Evolutionary conservation across 2,797 vertebrate genomes (phyloP).

Genomic region (Uromys caudimaculatus): DNA sequence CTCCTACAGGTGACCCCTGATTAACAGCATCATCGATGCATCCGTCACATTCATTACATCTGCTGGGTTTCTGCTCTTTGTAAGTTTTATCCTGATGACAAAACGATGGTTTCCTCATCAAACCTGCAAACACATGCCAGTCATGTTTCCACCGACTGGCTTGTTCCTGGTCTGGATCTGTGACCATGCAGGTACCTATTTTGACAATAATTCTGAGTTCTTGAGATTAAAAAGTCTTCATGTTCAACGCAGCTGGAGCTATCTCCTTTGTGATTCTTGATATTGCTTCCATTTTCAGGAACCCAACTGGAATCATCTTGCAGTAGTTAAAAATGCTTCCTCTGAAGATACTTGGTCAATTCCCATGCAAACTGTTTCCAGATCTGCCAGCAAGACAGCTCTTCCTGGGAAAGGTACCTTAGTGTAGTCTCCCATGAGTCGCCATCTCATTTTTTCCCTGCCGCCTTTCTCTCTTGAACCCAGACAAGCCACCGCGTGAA

Average conservation of each 20-base stretch:
- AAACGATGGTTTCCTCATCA: neutral
- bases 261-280: neutral
- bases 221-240: neutral
- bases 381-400: conserved; percentile 53
- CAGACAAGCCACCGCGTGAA: too few species aligned
- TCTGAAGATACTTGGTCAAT: conserved; percentile 18
- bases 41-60: neutral
- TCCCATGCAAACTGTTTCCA: conserved; percentile 51
- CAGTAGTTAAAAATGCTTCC: neutral
- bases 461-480: neutral
- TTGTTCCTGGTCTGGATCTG: neutral
- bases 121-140: neutral
- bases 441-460: neutral
- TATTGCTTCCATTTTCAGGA: neutral
- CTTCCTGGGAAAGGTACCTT: conserved; percentile 13
- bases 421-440: neutral
- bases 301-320: neutral
- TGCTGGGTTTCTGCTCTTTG: neutral
- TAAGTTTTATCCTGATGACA: neutral
- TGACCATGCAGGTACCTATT: neutral
- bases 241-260: neutral
- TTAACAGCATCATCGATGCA: neutral
- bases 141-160: neutral
- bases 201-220: neutral
- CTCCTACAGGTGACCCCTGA: neutral